Evolutionary conservation across 2,113 vertebrate genomes (phyloP), one percentile per base, ranked within the genome.

Genomic region (Dendropsophus ebraccatus): DNA sequence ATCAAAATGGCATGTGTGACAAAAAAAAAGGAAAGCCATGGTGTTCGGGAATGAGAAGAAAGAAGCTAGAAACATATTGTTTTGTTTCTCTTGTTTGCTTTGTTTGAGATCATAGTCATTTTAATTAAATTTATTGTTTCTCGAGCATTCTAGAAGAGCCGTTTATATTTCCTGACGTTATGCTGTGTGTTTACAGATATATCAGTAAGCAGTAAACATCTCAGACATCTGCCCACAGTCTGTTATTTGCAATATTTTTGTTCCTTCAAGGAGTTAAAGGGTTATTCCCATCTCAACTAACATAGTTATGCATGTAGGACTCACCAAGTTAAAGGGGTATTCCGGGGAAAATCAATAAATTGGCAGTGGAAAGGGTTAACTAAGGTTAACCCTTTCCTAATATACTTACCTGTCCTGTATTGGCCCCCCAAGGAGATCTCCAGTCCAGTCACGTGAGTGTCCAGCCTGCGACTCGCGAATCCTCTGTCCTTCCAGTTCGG

Each of bases 101-200:
- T 86, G 23, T 54, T 86, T 72, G 62, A 86, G 84, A 81, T 86
- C 77, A 81, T 86, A 86, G 76, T 79, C 76, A 86, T 80, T 73
- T 81, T 86, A 86, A 86, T 86, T 80, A 86, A 86, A 80, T 86
- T 80, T 86, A 86, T 81, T 86, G 84, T 86, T 86, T 80, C 35
- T 47, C 11, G 76, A 86, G 84, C 58, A 21, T 72, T 86, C 35
- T 81, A 73, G 60, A 86, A 72, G 76, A 86, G 76, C 30, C 50
- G 62, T 86, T 86, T 78, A 86, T 73, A 86, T 86, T 86, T 86
- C 65, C 84, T 80, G 73, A 86, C 21, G 54, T 78, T 79, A 47
- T 80, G 76, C 84, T 79, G 54, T 45, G 45, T 78, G 84, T 79
- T 86, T 86, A 80, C 84, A 86, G 76, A 86, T 85, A 70, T 75